phyloP scores from a whole-genome alignment of 2,797 vertebrate species.

The Amniataba percoides region DNA sequence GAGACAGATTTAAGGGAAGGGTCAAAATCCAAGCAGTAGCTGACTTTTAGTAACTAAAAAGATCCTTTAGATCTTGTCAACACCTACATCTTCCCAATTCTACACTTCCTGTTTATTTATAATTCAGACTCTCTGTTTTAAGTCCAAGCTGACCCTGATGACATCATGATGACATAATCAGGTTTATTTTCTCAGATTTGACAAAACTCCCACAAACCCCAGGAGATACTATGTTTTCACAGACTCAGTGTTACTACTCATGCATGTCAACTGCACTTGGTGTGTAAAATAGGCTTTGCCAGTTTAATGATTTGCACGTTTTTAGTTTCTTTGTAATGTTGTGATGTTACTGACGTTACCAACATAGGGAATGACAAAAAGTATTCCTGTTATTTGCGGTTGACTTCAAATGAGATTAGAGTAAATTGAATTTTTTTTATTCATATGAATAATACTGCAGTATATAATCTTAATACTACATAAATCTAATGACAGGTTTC shows the following conservation, averaged over 20 bases:
- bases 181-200: not conserved
- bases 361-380: too few species aligned
- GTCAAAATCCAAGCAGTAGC: not conserved
- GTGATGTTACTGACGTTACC: too few species aligned
- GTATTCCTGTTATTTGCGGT: not conserved
- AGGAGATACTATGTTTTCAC: not conserved
- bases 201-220: not conserved
- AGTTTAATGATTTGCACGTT: not conserved
- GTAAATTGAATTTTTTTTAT: too few species aligned
- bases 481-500: not conserved
- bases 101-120: not conserved
- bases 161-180: not conserved
- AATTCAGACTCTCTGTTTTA: not conserved
- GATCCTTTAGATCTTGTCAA: too few species aligned
- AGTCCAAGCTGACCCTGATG: not conserved
- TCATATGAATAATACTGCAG: too few species aligned
- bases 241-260: not conserved
- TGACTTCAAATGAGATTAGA: not conserved
- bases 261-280: not conserved
- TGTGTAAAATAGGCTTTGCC: not conserved
- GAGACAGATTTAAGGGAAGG: not conserved
- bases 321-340: not conserved
- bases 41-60: not conserved
- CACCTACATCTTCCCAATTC: not conserved
- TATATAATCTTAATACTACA: not conserved